Evolutionary conservation across 2,797 vertebrate species (phyloP).

Genomic region (Enteromius treurensis): DNA sequence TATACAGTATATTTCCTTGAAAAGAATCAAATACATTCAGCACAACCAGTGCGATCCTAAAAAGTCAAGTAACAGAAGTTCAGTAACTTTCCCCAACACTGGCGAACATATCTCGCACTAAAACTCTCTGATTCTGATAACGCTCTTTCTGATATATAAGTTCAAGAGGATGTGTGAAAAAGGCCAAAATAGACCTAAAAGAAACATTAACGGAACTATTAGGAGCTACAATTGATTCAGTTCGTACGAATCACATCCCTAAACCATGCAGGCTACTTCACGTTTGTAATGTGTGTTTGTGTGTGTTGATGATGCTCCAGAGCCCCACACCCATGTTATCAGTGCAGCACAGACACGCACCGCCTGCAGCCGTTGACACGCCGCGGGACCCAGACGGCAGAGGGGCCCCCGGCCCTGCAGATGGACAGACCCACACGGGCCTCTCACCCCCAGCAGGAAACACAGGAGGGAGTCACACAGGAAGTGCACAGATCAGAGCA

Average conservation of each 20-base stretch:
- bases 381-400: not conserved
- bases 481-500: slow-evolving; percentile 34
- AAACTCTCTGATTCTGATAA: too few species aligned
- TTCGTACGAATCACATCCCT: not conserved
- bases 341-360: slow-evolving; percentile 33
- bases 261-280: not conserved
- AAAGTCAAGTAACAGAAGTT: too few species aligned
- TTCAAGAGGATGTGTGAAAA: not conserved
- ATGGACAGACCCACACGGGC: slow-evolving; percentile 1
- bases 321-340: slow-evolving; percentile 58
- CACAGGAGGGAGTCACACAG: slow-evolving; percentile 36
- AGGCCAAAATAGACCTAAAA: not conserved
- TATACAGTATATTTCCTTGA: too few species aligned
- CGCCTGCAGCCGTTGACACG: slow-evolving; percentile 17
- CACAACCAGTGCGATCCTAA: not conserved
- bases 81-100: too few species aligned
- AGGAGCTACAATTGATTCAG: not conserved
- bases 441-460: slow-evolving; percentile 42
- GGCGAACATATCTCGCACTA: too few species aligned
- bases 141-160: not conserved
- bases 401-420: slow-evolving; percentile 24
- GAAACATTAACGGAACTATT: not conserved
- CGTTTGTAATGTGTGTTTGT: not conserved
- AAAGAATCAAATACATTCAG: not conserved
- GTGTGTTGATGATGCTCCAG: slow-evolving; percentile 22